Evolutionary conservation across 1,140 invertebrate genomes (phyloP).

Genomic region (Hyposmocoma kahamanoa): DNA sequence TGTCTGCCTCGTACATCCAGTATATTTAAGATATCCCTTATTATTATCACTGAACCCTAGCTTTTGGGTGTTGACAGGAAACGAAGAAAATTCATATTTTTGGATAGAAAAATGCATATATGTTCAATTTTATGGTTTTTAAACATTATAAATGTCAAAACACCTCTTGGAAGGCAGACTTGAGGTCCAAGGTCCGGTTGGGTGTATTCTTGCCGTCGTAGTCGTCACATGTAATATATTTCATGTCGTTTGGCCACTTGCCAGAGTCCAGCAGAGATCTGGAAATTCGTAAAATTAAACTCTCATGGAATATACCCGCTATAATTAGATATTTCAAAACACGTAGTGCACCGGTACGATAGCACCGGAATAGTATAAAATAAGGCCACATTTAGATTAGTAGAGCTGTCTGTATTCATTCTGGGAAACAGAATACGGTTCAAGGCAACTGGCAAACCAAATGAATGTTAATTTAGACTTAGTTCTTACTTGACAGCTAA

Average conservation of each 20-base stretch:
- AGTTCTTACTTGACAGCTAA: conserved; percentile 82
- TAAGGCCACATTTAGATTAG: too few species aligned
- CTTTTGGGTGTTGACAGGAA: too few species aligned
- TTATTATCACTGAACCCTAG: too few species aligned
- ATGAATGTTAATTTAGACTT: too few species aligned
- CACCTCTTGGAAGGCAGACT: conserved; percentile 72
- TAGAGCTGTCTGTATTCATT: too few species aligned
- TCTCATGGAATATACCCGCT: conserved; percentile 50
- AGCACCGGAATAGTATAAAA: conserved; percentile 30
- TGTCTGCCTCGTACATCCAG: background rate
- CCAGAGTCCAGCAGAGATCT: conserved; percentile 75
- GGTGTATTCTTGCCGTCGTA: conserved; percentile 84
- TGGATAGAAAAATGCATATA: too few species aligned
- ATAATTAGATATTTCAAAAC: conserved; percentile 53
- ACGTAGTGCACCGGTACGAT: conserved; percentile 29
- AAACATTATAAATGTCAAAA: conserved; percentile 17
- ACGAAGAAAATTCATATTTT: too few species aligned
- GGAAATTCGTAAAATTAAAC: conserved; percentile 56
- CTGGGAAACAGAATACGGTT: too few species aligned
- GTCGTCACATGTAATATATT: conserved; percentile 83
- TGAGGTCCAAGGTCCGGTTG: conserved; percentile 76
- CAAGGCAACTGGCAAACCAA: too few species aligned
- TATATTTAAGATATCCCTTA: too few species aligned
- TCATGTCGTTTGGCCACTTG: conserved; percentile 80
- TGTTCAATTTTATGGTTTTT: too few species aligned